A percentile compares a stretch with the other conserved stretches of the same genome.
These are phyloP conservation scores for Mythimna loreyi DNA, from an alignment of 2,888 invertebrate genomes.

Conservation along the genomic window DNA sequence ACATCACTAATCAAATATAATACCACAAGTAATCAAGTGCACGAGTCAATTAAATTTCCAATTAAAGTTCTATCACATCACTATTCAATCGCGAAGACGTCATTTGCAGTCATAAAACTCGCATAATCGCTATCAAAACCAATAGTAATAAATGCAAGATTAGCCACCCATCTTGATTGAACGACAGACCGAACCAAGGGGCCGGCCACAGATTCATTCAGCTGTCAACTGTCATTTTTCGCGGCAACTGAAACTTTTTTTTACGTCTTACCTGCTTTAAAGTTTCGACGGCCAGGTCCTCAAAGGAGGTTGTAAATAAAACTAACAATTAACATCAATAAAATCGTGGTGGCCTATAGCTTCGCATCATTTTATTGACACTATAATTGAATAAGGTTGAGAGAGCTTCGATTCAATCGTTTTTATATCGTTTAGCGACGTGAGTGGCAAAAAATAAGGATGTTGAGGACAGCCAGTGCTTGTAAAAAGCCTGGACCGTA, in stretches of 20 bases:
- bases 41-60: conserved; percentile 68
- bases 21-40: conserved; percentile 50
- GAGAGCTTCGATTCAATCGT: conserved; percentile 66
- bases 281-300: conserved; percentile 68
- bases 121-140: conserved; percentile 75
- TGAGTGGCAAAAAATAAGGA: conserved; percentile 53
- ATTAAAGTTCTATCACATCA: conserved; percentile 65
- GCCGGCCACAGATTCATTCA: conserved; percentile 17
- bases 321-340: conserved; percentile 88
- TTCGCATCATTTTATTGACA: conserved; percentile 74
- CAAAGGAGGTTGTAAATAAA: conserved; percentile 77
- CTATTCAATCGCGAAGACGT: conserved; percentile 64
- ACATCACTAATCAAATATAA: conserved; percentile 54
- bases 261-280: conserved; percentile 9
- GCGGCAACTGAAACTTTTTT: conserved; percentile 34
- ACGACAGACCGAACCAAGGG: conserved; percentile 72
- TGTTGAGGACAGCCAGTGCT: conserved; percentile 43
- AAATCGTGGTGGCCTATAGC: conserved; percentile 73
- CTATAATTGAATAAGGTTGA: conserved; percentile 74
- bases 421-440: conserved; percentile 51
- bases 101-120: conserved; percentile 70
- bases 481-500: conserved; percentile 46
- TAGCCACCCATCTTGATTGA: conserved; percentile 79
- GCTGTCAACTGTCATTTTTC: conserved; percentile 47
- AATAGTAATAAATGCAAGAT: conserved; percentile 82